Evolutionary conservation across 2,113 vertebrate species (phyloP), one percentile per base, ranked within the genome.

Genomic region (Pelecanus crispus): DNA sequence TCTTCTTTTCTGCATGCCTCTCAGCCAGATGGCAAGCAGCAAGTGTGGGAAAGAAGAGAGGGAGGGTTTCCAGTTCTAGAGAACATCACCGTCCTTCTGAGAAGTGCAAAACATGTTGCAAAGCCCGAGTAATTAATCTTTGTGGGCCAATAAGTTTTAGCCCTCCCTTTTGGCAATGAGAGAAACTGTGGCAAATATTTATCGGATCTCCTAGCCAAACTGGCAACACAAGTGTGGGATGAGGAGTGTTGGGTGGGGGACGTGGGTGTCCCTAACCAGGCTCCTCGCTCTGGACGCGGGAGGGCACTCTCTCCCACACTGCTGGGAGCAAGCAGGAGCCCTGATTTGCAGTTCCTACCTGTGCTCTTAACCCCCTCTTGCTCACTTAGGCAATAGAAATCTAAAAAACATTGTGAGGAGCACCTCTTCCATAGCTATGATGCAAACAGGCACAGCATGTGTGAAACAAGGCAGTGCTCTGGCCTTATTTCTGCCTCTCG

Each of bases 401-500:
- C 31, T 38, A 9, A 70, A 13, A 28, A 53, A 40, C 38, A 7
- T 2, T 1, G 62, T 28, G 77, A 63, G 86, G 55, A 79, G 4
- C 36, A 32, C 36, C 34, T 56, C 42, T 53, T 38, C 42, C 26
- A 13, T 6, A 28, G 70, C 93, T 34, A 9, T 7, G 81, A 20
- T 20, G 45, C 1, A 2, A 75, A 32, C 34, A 74, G 68, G 66
- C 68, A 53, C 55, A 7, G 88, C 1, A 2, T 14, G 66, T 78
- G 74, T 29, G 75, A 32, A 81, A 55, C 17, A 2, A 34, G 3
- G 19, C 70, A 12, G 31, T 67, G 49, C 67, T 82, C 72, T 6
- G 10, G 84, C 83, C 74, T 73, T 89, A 82, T 81, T 91, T 92
- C 88, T 97, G 95, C 86, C 90, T 94, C 92, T 92, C 94, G 85